These are phyloP conservation scores for Aplysia californica DNA, from an alignment of 1,140 invertebrate genomes.

Conservation along the genomic window DNA sequence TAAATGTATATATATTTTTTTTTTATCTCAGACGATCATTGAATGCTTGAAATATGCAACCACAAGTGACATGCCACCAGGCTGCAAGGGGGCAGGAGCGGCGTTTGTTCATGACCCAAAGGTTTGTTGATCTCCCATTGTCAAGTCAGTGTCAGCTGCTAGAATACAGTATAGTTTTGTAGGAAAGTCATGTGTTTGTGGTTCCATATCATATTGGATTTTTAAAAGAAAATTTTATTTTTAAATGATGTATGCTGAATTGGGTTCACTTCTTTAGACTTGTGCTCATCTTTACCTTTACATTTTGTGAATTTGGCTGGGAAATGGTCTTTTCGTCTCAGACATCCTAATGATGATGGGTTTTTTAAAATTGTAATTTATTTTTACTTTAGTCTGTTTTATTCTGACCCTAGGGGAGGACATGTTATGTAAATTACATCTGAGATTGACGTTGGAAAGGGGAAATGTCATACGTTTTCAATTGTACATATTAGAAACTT, in stretches of 20 bases:
- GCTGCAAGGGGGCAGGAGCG: constrained; percentile 78
- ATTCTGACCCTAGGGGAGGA: too few species aligned
- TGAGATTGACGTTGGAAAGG: too few species aligned
- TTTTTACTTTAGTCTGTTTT: too few species aligned
- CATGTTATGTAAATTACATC: too few species aligned
- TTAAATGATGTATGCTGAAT: background rate
- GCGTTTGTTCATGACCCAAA: constrained; percentile 95
- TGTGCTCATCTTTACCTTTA: background rate
- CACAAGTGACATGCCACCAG: constrained; percentile 89
- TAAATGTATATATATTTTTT: too few species aligned
- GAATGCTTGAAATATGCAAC: constrained; percentile 93
- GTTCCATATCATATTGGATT: background rate
- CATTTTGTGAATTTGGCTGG: background rate
- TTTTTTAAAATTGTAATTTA: too few species aligned
- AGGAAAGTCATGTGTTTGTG: background rate
- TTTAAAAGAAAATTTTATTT: background rate
- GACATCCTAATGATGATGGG: too few species aligned
- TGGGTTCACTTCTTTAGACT: background rate
- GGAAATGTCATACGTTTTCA: too few species aligned
- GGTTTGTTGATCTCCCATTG: constrained; percentile 40
- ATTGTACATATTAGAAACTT: background rate
- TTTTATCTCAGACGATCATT: constrained; percentile 83
- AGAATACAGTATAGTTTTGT: too few species aligned
- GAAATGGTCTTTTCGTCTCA: too few species aligned
- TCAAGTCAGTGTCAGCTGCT: too few species aligned